Conservation (phyloP, 1,140 invertebrate species). For the Papilio dardanus region DNA sequence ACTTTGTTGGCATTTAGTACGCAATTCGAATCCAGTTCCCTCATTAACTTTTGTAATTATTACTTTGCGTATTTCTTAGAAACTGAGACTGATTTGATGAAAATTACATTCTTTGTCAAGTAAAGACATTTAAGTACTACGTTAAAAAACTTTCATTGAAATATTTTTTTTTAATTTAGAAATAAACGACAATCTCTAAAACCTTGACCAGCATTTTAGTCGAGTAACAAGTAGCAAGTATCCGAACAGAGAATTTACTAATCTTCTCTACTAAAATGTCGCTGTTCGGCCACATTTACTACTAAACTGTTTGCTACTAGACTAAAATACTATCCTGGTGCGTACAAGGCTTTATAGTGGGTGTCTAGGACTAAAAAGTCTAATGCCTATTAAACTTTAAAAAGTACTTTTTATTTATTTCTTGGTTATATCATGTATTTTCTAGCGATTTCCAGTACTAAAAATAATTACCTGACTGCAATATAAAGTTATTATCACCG, state of each 20-base stretch:
- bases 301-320: too few species aligned
- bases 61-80: slow-evolving; percentile 27
- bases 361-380: too few species aligned
- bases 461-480: slow-evolving; percentile 49
- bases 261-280: too few species aligned
- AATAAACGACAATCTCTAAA: too few species aligned
- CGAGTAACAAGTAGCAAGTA: too few species aligned
- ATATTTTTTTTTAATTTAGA: too few species aligned
- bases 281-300: too few species aligned
- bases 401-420: neutral
- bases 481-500: slow-evolving; percentile 69
- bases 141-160: neutral
- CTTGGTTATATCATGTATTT: neutral
- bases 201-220: too few species aligned
- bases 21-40: slow-evolving; percentile 44
- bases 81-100: neutral
- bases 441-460: slow-evolving; percentile 5
- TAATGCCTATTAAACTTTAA: too few species aligned
- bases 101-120: neutral
- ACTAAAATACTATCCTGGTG: too few species aligned
- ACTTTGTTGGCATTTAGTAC: slow-evolving; percentile 73
- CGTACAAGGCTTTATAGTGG: too few species aligned
- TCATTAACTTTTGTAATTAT: slow-evolving; percentile 41
- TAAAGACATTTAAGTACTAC: neutral
- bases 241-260: too few species aligned